Conservation (phyloP, 2,797 vertebrate species). For the Geotrypetes seraphini region DNA sequence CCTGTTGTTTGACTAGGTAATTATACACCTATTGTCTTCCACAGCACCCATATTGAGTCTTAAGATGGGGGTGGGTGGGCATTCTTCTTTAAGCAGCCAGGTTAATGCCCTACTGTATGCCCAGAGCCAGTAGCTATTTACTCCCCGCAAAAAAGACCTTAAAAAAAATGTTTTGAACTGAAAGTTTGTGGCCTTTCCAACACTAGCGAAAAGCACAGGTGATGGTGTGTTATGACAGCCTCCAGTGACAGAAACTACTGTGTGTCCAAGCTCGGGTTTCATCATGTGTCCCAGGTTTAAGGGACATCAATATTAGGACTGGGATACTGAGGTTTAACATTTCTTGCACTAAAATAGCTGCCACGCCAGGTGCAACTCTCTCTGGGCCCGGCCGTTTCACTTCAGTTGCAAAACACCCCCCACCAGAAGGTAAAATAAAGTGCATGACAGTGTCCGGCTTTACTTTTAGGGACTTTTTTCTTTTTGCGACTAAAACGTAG, state of each 20-base stretch:
- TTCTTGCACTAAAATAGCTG: conserved; percentile 57
- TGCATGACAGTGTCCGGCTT: conserved; percentile 28
- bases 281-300: conserved; percentile 48
- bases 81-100: too few relatives aligned
- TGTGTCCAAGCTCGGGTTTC: conserved; percentile 48
- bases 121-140: too few relatives aligned
- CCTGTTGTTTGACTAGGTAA: too few relatives aligned
- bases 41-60: too few relatives aligned
- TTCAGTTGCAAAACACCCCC: conserved; percentile 53
- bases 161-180: too few relatives aligned
- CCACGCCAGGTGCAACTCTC: conserved; percentile 59
- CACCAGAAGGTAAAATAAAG: conserved; percentile 40
- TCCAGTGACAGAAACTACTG: conserved; percentile 42
- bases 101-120: too few relatives aligned
- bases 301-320: conserved; percentile 33
- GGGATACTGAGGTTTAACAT: conserved; percentile 47
- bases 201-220: conserved; percentile 3
- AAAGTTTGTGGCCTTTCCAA: too few relatives aligned
- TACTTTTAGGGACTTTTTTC: too few relatives aligned
- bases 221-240: conserved; percentile 14
- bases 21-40: too few relatives aligned
- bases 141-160: too few relatives aligned
- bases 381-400: conserved; percentile 39
- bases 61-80: too few relatives aligned
- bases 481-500: background rate